Evolutionary conservation across 37 sponge, comb jelly and placozoan genomes (phyloP).

Genomic region (Ephydatia muelleri): DNA sequence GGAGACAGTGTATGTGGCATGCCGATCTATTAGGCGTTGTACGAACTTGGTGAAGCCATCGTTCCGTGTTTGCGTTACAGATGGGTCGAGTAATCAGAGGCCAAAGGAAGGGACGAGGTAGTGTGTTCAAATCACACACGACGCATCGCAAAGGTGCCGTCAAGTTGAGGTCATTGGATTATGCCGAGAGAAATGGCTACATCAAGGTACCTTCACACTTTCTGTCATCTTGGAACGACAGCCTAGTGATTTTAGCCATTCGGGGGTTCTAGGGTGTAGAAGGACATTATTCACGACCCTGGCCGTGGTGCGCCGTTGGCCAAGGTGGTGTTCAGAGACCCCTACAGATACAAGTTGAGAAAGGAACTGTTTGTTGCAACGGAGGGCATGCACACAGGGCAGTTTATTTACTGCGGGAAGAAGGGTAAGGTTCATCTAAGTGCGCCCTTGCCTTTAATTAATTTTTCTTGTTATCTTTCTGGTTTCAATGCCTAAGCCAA

Average conservation of each 20-base stretch:
- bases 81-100: constrained; percentile 98
- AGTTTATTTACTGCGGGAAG: constrained; percentile 98
- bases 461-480: too few species aligned
- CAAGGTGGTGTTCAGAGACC: constrained; percentile 93
- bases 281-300: constrained; percentile 98
- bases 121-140: constrained; percentile 78
- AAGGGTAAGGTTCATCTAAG: constrained; percentile 92
- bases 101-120: constrained; percentile 95
- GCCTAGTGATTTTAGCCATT: not conserved
- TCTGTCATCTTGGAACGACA: not conserved
- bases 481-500: constrained; percentile 49
- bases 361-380: constrained; percentile 91
- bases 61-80: not conserved
- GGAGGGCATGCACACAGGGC: constrained; percentile 98
- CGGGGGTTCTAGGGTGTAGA: constrained; percentile 67
- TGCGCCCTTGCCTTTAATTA: not conserved
- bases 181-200: constrained; percentile 97
- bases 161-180: constrained; percentile 83
- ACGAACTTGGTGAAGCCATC: not conserved
- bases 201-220: constrained; percentile 66
- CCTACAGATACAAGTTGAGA: constrained; percentile 85
- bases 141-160: constrained; percentile 91
- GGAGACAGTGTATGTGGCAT: not conserved
- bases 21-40: not conserved
- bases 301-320: constrained; percentile 98